Percentiles rank a stretch among this genome's conserved stretches.
Conservation (phyloP, 2,113 vertebrate genomes). For the Tretioscincus oriximinensis region DNA sequence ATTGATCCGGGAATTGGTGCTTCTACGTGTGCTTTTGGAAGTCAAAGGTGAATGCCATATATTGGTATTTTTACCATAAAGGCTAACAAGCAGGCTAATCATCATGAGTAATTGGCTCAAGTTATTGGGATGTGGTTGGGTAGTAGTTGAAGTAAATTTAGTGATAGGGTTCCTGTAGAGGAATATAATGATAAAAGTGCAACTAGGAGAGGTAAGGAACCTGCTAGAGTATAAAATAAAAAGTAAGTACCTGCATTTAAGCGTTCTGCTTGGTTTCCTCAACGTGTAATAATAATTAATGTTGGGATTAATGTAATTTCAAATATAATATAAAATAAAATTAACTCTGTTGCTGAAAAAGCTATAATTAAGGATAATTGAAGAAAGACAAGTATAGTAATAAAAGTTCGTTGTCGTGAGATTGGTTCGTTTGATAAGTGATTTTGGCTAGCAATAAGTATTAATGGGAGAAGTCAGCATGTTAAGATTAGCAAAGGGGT, state of each 20-base stretch:
- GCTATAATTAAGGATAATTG: conserved; percentile 24
- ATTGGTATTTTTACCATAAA: conserved; percentile 58
- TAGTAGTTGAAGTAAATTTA: neutral
- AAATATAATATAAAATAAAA: conserved; percentile 49
- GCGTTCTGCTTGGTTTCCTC: conserved; percentile 38
- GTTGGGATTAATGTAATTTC: conserved; percentile 51
- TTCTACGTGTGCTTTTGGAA: conserved; percentile 59
- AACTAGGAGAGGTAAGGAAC: conserved; percentile 7
- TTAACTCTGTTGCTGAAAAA: conserved; percentile 40
- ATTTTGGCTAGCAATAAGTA: conserved; percentile 19
- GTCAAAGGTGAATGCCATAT: conserved; percentile 37
- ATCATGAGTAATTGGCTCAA: neutral
- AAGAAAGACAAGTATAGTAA: conserved; percentile 2
- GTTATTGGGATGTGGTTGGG: rapidly evolving
- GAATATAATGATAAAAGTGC: neutral
- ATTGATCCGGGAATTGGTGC: conserved; percentile 50
- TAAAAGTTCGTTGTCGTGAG: conserved; percentile 3
- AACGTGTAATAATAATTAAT: conserved; percentile 43
- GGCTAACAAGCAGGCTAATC: neutral
- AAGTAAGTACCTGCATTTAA: conserved; percentile 47
- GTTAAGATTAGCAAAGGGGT: neutral
- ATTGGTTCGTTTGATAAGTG: conserved; percentile 9
- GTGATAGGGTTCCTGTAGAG: neutral
- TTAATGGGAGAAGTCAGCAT: conserved; percentile 12
- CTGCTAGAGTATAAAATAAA: conserved; percentile 46